A percentile compares a stretch with the other conserved stretches of the same genome.
Conservation (phyloP, 1,140 invertebrate species). For the Brachionus paranguensis region DNA sequence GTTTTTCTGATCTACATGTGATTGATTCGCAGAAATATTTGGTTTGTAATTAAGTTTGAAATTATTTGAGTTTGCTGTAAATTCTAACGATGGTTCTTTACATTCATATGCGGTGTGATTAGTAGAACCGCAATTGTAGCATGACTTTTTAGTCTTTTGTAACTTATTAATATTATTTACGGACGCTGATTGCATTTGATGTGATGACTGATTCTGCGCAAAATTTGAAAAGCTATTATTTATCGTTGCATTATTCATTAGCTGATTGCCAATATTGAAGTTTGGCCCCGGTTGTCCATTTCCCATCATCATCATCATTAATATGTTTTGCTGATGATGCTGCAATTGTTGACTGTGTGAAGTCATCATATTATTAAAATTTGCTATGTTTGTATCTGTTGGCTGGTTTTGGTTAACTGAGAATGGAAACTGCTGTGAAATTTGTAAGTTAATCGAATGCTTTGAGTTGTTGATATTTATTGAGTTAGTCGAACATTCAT, state of each 20-base stretch:
- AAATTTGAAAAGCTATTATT: background rate
- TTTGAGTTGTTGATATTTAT: background rate
- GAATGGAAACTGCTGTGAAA: background rate
- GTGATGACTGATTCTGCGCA: background rate
- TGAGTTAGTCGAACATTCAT: background rate
- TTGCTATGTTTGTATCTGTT: background rate
- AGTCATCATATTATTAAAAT: constrained; percentile 16
- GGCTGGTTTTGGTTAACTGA: background rate
- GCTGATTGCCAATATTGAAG: background rate
- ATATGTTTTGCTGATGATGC: constrained; percentile 1
- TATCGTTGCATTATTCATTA: background rate
- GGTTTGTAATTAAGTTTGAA: constrained; percentile 24
- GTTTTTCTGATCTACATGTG: background rate
- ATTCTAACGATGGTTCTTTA: constrained; percentile 12
- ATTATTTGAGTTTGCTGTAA: background rate
- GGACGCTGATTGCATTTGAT: background rate
- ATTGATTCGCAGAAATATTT: background rate
- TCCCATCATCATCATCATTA: constrained; percentile 39
- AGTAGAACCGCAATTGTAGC: constrained; percentile 15
- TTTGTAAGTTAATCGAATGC: background rate
- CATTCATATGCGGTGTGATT: constrained; percentile 31
- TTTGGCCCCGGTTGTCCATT: background rate
- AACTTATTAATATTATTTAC: background rate
- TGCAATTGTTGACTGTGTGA: background rate
- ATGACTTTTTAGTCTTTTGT: constrained; percentile 20